Conservation (phyloP, 2,888 invertebrate species). For the Troides helena region DNA sequence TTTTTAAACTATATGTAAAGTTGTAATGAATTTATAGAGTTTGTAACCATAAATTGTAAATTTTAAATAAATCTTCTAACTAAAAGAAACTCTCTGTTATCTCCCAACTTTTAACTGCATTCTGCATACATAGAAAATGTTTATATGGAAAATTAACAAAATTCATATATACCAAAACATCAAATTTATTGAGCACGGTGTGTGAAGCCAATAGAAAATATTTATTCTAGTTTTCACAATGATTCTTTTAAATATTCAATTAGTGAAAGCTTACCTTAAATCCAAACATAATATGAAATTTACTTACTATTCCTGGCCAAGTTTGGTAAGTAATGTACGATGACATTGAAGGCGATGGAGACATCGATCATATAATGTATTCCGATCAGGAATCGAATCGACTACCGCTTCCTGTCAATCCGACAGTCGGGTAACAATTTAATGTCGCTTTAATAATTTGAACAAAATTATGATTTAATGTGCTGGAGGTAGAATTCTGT, state of each 20-base stretch:
- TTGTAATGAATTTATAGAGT: no score
- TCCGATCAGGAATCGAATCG: constrained; percentile 67
- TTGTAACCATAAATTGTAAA: no score
- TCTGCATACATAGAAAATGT: no score
- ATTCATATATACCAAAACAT: no score
- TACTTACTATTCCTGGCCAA: constrained; percentile 49
- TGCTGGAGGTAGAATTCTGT: background rate
- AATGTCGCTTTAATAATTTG: constrained; percentile 28
- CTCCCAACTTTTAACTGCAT: no score
- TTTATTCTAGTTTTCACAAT: no score
- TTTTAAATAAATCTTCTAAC: no score
- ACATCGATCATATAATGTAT: constrained; percentile 52
- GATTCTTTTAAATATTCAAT: background rate
- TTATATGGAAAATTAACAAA: no score
- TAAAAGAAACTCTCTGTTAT: no score
- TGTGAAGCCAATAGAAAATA: no score
- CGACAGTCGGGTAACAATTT: constrained; percentile 48
- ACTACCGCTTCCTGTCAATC: constrained; percentile 70
- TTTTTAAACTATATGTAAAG: no score
- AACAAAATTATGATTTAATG: constrained; percentile 26
- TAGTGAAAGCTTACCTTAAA: constrained; percentile 18
- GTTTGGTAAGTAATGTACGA: constrained; percentile 50
- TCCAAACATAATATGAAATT: constrained; percentile 32
- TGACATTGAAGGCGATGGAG: constrained; percentile 56
- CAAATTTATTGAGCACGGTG: no score